These are phyloP conservation scores for Meles meles DNA, from an alignment of 2,113 vertebrate species.

Conservation along the genomic window DNA sequence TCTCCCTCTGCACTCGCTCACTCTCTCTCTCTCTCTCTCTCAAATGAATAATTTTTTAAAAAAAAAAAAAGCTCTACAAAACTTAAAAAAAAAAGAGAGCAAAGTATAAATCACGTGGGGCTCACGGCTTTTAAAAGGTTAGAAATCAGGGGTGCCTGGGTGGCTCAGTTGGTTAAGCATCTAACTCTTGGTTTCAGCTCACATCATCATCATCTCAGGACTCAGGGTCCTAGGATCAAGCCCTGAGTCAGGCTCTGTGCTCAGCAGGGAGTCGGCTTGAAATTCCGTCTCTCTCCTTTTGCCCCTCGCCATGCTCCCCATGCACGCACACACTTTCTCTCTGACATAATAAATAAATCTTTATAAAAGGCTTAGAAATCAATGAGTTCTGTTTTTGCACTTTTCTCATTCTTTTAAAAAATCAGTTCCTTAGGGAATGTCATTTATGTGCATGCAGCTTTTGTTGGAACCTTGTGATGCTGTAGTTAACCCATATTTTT, in stretches of 20 bases:
- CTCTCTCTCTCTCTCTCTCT: too few species aligned
- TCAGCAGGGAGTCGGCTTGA: neutral
- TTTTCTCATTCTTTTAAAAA: slow-evolving; percentile 44
- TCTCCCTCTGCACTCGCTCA: too few species aligned
- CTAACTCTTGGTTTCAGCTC: neutral
- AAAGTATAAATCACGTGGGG: neutral
- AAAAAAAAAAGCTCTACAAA: neutral
- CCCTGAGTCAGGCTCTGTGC: neutral
- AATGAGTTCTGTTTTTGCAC: neutral
- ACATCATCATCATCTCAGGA: neutral
- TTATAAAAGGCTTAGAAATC: slow-evolving; percentile 42
- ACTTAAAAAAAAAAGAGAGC: neutral
- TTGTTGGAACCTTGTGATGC: slow-evolving; percentile 28
- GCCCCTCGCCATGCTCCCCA: neutral
- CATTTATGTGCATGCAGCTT: slow-evolving; percentile 36
- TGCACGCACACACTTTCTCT: neutral
- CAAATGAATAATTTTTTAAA: too few species aligned
- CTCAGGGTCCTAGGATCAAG: neutral
- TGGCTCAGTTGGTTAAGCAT: neutral
- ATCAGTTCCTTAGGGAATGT: neutral
- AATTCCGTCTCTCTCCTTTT: neutral
- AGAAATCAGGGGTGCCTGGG: neutral
- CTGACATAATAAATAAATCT: neutral
- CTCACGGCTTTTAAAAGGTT: slow-evolving; percentile 6
- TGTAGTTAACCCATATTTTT: slow-evolving; percentile 64